These are phyloP conservation scores for Tor tambroides DNA, from an alignment of 2,113 vertebrate genomes.

Conservation along the genomic window DNA sequence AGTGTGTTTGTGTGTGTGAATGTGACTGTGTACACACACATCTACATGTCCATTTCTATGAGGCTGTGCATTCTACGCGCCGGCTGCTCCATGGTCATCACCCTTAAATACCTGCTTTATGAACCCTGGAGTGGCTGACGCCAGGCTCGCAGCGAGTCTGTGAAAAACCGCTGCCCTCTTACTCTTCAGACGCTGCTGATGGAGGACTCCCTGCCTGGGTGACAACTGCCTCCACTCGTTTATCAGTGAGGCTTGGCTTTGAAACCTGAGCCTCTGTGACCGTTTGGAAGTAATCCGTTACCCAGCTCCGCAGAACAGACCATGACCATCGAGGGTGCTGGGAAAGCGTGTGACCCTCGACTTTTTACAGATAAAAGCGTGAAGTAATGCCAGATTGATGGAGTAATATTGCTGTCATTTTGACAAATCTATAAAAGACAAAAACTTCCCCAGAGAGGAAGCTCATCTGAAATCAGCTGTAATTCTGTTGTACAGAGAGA, in stretches of 20 bases:
- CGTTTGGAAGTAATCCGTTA: conserved; percentile 58
- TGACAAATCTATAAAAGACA: conserved; percentile 39
- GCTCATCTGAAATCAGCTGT: conserved; percentile 46
- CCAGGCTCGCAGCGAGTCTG: conserved; percentile 48
- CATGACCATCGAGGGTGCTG: conserved; percentile 47
- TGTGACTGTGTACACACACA: not conserved
- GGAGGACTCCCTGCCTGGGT: conserved; percentile 58
- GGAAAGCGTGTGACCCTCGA: conserved; percentile 47
- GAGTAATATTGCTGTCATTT: conserved; percentile 34
- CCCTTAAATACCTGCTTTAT: conserved; percentile 54
- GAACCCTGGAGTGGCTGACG: conserved; percentile 57
- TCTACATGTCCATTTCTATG: conserved; percentile 19
- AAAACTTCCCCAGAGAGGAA: conserved; percentile 6
- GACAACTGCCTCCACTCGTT: conserved; percentile 62
- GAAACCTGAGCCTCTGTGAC: conserved; percentile 60
- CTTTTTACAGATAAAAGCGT: conserved; percentile 40
- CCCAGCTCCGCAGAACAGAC: conserved; percentile 48
- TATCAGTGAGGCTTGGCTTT: conserved; percentile 60
- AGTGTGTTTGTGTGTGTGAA: conserved; percentile 18
- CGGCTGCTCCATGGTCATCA: conserved; percentile 50
- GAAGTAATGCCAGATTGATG: conserved; percentile 35
- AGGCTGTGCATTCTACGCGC: not conserved
- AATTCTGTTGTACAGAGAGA: conserved; percentile 42
- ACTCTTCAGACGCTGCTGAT: conserved; percentile 57
- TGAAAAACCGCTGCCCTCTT: conserved; percentile 44